Conservation (phyloP, 2,797 vertebrate species). For the Miichthys miiuy region DNA sequence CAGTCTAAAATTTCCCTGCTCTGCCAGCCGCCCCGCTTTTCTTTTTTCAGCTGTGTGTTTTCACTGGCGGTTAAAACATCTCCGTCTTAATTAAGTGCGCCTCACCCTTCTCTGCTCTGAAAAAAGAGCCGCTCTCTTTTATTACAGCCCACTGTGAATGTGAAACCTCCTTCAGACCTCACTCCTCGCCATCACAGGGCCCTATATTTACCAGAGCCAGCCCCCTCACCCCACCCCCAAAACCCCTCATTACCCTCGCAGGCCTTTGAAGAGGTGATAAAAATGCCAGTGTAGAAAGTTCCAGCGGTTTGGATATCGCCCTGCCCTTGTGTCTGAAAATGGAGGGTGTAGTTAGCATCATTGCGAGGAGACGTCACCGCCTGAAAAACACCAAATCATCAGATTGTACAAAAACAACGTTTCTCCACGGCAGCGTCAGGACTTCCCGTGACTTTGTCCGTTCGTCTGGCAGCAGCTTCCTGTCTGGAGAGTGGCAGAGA, state of each 20-base stretch:
- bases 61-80: conserved; percentile 69
- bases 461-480: conserved; percentile 45
- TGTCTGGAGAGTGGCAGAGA: conserved; percentile 31
- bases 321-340: conserved; percentile 55
- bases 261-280: conserved; percentile 74
- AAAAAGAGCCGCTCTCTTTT: conserved; percentile 69
- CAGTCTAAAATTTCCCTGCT: conserved; percentile 36
- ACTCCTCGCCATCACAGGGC: conserved; percentile 41
- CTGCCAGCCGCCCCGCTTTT: conserved; percentile 11
- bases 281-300: conserved; percentile 70
- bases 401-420: conserved; percentile 6
- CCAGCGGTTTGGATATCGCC: conserved; percentile 67
- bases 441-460: conserved; percentile 32
- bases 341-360: conserved; percentile 43
- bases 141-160: conserved; percentile 68
- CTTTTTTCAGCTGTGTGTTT: conserved; percentile 65
- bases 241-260: conserved; percentile 64
- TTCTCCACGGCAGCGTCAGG: not conserved
- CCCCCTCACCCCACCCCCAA: conserved; percentile 12
- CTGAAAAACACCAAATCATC: conserved; percentile 25
- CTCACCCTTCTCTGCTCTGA: conserved; percentile 70
- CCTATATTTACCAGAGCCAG: conserved; percentile 75
- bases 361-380: not conserved
- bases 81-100: conserved; percentile 72
- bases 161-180: conserved; percentile 72